Base-by-base conservation (phyloP, 1,140 invertebrate species). In the Vanessa tameamea region DNA sequence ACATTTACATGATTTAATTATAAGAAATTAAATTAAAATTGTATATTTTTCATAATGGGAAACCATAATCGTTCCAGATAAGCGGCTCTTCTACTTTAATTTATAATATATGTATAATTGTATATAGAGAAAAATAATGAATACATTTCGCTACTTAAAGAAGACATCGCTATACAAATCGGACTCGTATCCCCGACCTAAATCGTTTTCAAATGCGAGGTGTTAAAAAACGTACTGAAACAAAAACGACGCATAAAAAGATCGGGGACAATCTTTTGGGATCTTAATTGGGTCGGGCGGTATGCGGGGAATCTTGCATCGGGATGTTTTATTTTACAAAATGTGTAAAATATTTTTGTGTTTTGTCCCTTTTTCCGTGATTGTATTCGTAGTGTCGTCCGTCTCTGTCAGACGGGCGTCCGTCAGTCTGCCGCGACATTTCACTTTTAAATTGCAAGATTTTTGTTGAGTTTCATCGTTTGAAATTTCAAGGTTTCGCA, bases 241-340 rank as follows among this genome's bases (percentile, higher is more conserved):
- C 77, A 78, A 82, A 81, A 80, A 87, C 77, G 73, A 75, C 47
- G 76, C 76, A 73, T 79, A 78, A 80, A 82, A 79, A 75, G 26
- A 57, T 47, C 66, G 59, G 61, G 63, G 84, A 89, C 84, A 88
- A 89, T 88, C 87, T 88, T 78, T 81, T 78, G 76, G 82, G 85
- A 89, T 89, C 86, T 89, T 89, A 89, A 89, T 89, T 89, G 87
- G 87, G 78, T 76, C 73, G 78, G 47, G 8, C 69, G 84, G 85
- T 79, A 89, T 87, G 81, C 79, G 77, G 63, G 84, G 86, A 83
- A 89, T 89, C 79, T 76, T 76, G 79, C 73, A 75, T 79, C 72
- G 57, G 13, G 73, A 64, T 66, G 72, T 71, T 75, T 80, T 76
- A 68, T 80, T 77, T 78, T 78, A 53, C 64, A 43, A 63, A 72